These are phyloP conservation scores for Adrianichthys oophorus DNA, from an alignment of 2,797 vertebrate species.

Conservation along the genomic window DNA sequence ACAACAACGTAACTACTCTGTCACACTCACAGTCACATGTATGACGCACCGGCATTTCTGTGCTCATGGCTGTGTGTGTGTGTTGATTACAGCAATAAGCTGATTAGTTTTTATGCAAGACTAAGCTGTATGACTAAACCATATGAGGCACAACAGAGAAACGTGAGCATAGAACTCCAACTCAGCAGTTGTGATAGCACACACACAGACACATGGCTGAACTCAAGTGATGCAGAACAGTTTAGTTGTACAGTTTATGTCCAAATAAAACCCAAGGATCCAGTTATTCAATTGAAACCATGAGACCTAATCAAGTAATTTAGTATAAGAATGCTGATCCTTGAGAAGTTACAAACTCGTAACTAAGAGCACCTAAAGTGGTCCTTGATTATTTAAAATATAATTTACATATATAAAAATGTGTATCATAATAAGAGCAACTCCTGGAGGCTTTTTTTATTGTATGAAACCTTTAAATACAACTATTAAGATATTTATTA, in stretches of 20 bases:
- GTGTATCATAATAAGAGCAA: no score
- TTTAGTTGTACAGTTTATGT: not conserved
- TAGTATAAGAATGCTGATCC: not conserved
- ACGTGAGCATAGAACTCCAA: slow-evolving; percentile 54
- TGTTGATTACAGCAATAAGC: slow-evolving; percentile 61
- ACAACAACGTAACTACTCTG: slow-evolving; percentile 12
- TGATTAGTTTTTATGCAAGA: slow-evolving; percentile 68
- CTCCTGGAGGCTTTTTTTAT: no score
- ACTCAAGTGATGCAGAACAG: slow-evolving; percentile 18
- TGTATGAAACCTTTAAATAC: no score
- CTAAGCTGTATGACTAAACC: slow-evolving; percentile 55
- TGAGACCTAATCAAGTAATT: not conserved
- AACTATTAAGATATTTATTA: no score
- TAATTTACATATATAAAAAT: no score
- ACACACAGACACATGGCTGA: slow-evolving; percentile 51
- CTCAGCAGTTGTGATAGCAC: slow-evolving; percentile 75
- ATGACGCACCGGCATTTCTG: slow-evolving; percentile 15
- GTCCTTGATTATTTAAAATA: no score
- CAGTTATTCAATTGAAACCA: not conserved
- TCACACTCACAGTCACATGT: slow-evolving; percentile 37
- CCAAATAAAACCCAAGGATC: slow-evolving; percentile 2
- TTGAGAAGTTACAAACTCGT: not conserved
- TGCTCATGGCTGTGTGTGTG: slow-evolving; percentile 34
- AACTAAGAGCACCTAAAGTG: no score
- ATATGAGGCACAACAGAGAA: slow-evolving; percentile 53